Base-by-base conservation (phyloP, 2,797 vertebrate genomes). In the Gobio occitaniae region DNA sequence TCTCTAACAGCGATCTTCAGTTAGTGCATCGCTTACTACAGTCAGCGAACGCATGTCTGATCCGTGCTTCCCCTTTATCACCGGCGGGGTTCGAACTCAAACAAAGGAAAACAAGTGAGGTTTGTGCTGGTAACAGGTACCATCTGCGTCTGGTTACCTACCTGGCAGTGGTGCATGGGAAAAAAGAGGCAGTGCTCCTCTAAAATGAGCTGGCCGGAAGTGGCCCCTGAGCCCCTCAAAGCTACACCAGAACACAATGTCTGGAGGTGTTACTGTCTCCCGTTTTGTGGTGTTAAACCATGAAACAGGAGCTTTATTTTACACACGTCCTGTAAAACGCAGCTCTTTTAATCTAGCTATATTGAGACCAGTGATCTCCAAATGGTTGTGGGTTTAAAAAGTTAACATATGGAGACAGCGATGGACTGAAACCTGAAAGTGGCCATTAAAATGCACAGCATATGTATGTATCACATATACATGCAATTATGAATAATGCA, bases 101-200 rank as follows among this genome's bases (percentile, higher is more conserved):
- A 93, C 92, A 94, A 94, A 93, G 91, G 89, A 89, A 92, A 91
- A 92, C 89, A 91, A 90, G 90, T 84, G 65, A 85, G 87, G 91
- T 88, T 84, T 92, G 91, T 93, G 91, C 93, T 87, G 87, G 91
- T 93, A 94, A 92, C 93, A 94, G 93, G 94, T 94, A 94, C 92
- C 93, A 94, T 95, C 90, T 95, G 94, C 89, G 81, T 93, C 90
- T 93, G 87, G 91, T 94, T 95, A 93, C 91, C 47, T 94, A 93
- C 90, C 86, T 84, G 85, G 89, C 90, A 86, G 85, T 85, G 85
- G 83, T 6, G 79, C 87, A 78, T 83, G 89, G 90, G 91, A 87
- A 75, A 47, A 66, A 71, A 36, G 69, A 47, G 9, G 68, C 89
- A 88, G 77, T 61, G 88, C 88, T 80, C 78, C 32, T 36, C 80